Base-by-base conservation (phyloP, 2,888 invertebrate species). In the Saturnia japonica region DNA sequence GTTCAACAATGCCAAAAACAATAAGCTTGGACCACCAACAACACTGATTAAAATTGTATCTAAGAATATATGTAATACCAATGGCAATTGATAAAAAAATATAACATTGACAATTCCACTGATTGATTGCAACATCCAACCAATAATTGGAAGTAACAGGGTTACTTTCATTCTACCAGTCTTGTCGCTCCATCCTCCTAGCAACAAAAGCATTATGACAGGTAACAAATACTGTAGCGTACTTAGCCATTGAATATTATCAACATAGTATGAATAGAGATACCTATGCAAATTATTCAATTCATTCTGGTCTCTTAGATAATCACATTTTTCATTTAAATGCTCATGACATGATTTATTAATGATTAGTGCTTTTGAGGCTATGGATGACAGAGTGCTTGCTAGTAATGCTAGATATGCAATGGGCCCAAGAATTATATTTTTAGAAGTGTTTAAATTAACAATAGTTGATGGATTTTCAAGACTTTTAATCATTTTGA, bases 161-260 rank as follows among this genome's bases (percentile, higher is more conserved):
- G 89, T 90, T 0, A 88, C 86, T 76, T 90, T 93, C 34, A 91
- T 81, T 60, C 82, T 77, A 14, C 89, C 89, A 40, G 88, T 86
- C 22, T 88, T 82, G 74, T 94, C 93, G 73, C 90, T 91, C 94
- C 94, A 94, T 7, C 91, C 88, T 1, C 94, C 94, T 14, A 92
- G 75, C 71, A 94, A 89, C 72, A 97, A 88, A 68, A 97, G 96
- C 67, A 97, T 84, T 47, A 96, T 86, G 12, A 96, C 96, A 45
- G 97, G 96, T 14, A 97, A 89, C n/a, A 95, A 93, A 77, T 96
- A 96, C 83, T 57, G 25, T 57, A 57, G 14, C 25, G 25, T 22
- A 25, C 25, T 57, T 22, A 57, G 9, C 57, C 22, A 57, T 12
- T 11, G 9, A 25, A 57, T 14, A 25, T 57, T 25, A 25, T 57